phyloP scores from a whole-genome alignment of 2,888 invertebrate species.

The Cordylochernes scorpioides region DNA sequence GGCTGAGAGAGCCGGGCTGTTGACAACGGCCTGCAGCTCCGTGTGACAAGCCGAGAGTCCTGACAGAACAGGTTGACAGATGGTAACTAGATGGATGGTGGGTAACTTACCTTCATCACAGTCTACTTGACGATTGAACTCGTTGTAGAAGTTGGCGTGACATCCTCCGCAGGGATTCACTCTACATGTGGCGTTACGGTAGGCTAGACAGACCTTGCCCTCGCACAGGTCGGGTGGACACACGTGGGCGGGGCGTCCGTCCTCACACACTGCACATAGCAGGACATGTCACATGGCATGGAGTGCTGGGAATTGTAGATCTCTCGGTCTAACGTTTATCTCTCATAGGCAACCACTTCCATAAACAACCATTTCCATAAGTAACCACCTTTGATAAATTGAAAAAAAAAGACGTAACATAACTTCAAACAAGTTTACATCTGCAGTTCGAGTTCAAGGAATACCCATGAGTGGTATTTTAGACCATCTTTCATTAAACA shows the following conservation, averaged over 20 bases:
- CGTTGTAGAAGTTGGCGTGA: conserved; percentile 17
- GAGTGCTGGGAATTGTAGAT: too few relatives aligned
- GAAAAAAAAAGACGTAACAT: too few relatives aligned
- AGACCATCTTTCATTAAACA: too few relatives aligned
- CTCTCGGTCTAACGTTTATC: too few relatives aligned
- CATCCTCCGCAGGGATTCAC: conserved; percentile 22
- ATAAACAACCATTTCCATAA: too few relatives aligned
- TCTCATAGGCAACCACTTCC: too few relatives aligned
- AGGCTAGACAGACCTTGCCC: conserved; percentile 19
- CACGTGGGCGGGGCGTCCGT: conserved; percentile 18
- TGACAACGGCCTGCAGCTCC: conserved; percentile 18
- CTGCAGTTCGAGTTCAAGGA: too few relatives aligned
- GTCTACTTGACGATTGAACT: conserved; percentile 16
- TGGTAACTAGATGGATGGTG: neutral
- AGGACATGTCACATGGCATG: too few relatives aligned
- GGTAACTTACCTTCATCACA: conserved; percentile 16
- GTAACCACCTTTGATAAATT: too few relatives aligned
- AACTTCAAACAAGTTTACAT: too few relatives aligned
- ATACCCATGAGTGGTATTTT: too few relatives aligned
- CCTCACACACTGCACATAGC: conserved; percentile 19
- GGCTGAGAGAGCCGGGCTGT: conserved; percentile 14
- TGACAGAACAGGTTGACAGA: neutral
- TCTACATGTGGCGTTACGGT: conserved; percentile 19
- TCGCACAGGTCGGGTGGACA: conserved; percentile 18
- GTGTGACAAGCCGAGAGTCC: conserved; percentile 16